Evolutionary conservation across 2,797 vertebrate genomes (phyloP), one percentile per base, ranked within the genome.

Genomic region (Manis pentadactyla): DNA sequence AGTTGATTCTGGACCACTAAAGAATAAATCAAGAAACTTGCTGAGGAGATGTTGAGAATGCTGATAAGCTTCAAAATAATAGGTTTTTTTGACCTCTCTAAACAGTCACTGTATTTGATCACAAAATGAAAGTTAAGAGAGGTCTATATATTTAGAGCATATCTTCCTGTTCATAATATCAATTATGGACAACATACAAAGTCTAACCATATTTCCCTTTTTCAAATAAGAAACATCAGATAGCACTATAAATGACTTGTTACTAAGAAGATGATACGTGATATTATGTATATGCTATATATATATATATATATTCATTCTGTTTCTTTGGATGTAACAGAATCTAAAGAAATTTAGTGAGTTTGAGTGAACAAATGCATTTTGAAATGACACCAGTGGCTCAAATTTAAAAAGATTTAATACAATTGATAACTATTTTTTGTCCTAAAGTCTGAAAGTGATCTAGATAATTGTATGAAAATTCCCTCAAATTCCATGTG

Each of bases 1-100:
- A 88, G 68, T 34, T 95, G 73, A 75, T n/a, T 81, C 66, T 79
- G 13, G 3, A 77, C 3, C 18, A 86, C 34, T 92, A 78, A 87
- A 95, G 68, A 93, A 82, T 63, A 94, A 85, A 92, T 89, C 51
- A 83, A 83, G 75, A 86, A 90, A 59, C 17, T 37, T 84, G 34
- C 34, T 71, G 55, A 93, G 25, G 51, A 57, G 75, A 93, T 82
- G 12, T 27, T 89, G 34, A 86, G 59, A 66, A 18, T 82, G 29
- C 66, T 37, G 61, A 93, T 64, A 37, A 91, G 5, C 23, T 77
- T 77, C 18, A 81, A 73, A 93, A 93, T 71, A 88, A 53, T 59
- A 21, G 27, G 8, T 27, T 74, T 55, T 53, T 75, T 83, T 63
- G 4, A 93, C n/a, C 27, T 81, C 25, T 84, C 29, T 79, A 87